Conservation (phyloP, 2,888 invertebrate genomes). For the Ichneumoninae sp. region DNA sequence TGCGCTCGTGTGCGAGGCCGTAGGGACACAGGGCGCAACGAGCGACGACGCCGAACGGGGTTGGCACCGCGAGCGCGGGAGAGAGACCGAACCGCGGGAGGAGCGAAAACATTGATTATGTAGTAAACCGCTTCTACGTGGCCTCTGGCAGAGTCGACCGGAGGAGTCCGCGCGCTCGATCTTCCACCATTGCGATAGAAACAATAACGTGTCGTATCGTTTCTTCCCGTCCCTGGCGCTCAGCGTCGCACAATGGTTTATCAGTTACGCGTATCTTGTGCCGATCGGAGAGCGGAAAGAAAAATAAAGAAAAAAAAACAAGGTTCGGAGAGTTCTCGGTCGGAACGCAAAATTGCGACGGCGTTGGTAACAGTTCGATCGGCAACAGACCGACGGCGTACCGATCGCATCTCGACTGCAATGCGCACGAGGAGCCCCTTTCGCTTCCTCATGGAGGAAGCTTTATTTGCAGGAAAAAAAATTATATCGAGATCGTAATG, state of each 20-base stretch:
- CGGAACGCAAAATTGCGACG: background rate
- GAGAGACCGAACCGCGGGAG: constrained; percentile 41
- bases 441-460: background rate
- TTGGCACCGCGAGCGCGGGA: constrained; percentile 23
- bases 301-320: background rate
- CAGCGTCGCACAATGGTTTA: background rate
- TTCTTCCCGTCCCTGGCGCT: background rate
- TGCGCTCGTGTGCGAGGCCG: background rate
- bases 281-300: background rate
- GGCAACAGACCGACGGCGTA: background rate
- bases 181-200: constrained; percentile 8
- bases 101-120: constrained; percentile 76
- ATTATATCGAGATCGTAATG: background rate
- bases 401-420: background rate
- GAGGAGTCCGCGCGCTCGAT: constrained; percentile 9
- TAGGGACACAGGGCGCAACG: constrained; percentile 14
- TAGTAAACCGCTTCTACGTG: constrained; percentile 63
- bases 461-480: background rate
- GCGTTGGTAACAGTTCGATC: background rate
- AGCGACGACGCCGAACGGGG: constrained; percentile 24
- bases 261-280: background rate
- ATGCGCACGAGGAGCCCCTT: background rate
- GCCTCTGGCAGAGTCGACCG: constrained; percentile 12
- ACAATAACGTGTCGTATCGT: constrained; percentile 2
- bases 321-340: background rate